Evolutionary conservation across 2,888 invertebrate species (phyloP), one percentile per base, ranked within the genome.

Genomic region (Adelphocoris suturalis): DNA sequence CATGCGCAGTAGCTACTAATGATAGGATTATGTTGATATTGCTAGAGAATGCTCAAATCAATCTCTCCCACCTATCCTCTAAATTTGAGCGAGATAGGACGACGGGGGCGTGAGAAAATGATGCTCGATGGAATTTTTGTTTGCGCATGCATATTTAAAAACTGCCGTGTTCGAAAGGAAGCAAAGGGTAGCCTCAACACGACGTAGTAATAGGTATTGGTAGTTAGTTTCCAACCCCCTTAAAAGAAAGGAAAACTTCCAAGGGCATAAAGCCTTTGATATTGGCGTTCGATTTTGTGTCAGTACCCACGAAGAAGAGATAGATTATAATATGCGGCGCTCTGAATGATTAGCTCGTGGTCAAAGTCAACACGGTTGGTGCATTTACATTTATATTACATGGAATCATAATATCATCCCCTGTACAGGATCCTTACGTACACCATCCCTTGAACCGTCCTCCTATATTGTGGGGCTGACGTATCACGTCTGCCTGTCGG

Each of bases 301-400:
- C 82, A 82, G 55, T 23, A 68, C 82, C 82, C 23, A 13, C 23
- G 52, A 46, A 47, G 86, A 14, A 19, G 68, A 19, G 37, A 75
- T 75, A 75, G 75, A 75, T 68, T 75, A 86, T 86, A 86, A 86
- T 86, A 75, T 47, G 75, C 86, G 13, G 75, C 19, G 86, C 68
- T 61, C 48, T 61, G 86, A 86, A 86, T 86, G 86, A 86, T 86
- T 86, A 86, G 75, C 61, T 75, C 86, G 27, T 86, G 86, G 86
- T 75, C 86, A 86, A 86, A 86, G 86, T 86, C 86, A 85, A 86
- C 86, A 86, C 75, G 75, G 37, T 28, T 48, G 86, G 86, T 75
- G 47, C 86, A 86, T 86, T 86, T 86, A 86, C 86, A 86, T 86
- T 86, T 86, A 86, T 86, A 86, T 86, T 86, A 86, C 86, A 86